Evolutionary conservation across 2,888 invertebrate genomes (phyloP).

Genomic region (Cephus sareptanus): DNA sequence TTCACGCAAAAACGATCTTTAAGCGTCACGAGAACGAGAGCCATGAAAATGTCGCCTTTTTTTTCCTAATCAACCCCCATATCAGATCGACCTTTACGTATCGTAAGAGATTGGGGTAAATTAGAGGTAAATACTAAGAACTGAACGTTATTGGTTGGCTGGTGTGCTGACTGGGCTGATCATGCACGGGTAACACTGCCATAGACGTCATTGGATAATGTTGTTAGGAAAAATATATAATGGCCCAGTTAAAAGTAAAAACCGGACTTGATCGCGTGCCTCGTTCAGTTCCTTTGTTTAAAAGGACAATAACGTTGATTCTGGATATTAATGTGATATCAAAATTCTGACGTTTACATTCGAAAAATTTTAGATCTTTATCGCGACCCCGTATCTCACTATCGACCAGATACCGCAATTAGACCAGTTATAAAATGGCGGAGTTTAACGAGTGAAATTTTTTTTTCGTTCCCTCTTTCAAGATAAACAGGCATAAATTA

Average conservation of each 20-base stretch:
- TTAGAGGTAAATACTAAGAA: neutral
- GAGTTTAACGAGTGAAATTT: neutral
- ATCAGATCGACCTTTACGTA: neutral
- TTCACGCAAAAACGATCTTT: neutral
- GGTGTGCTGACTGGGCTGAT: neutral
- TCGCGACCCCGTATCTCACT: neutral
- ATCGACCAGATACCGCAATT: neutral
- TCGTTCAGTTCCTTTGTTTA: neutral
- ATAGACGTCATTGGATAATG: neutral
- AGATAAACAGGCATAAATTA: neutral
- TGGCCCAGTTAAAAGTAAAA: neutral
- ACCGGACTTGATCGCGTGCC: neutral
- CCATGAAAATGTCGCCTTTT: constrained; percentile 6
- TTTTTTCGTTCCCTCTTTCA: neutral
- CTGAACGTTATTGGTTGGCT: neutral
- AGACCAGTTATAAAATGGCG: neutral
- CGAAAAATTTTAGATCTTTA: neutral
- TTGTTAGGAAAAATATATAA: neutral
- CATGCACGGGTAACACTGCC: neutral
- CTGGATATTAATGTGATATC: neutral
- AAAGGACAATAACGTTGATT: neutral
- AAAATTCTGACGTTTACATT: neutral
- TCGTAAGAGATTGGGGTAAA: neutral
- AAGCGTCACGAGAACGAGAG: neutral
- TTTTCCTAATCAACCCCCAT: neutral